A percentile compares a stretch with the other conserved stretches of the same genome.
phyloP scores from a whole-genome alignment of 2,113 vertebrate species.

The Nettapus auritus region DNA sequence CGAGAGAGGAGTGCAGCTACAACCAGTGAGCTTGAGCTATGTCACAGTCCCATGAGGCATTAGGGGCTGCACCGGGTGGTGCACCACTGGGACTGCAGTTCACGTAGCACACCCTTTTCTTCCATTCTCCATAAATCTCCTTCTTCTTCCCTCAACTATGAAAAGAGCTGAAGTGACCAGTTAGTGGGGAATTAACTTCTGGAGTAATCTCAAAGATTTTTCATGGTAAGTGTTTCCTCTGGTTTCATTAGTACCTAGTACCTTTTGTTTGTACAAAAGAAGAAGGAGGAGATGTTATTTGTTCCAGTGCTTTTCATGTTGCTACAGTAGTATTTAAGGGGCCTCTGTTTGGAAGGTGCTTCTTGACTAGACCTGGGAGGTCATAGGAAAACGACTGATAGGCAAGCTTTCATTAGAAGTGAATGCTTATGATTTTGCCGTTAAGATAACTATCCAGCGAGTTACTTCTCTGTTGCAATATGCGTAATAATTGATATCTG shows the following conservation, averaged over 20 bases:
- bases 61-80: background rate
- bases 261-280: background rate
- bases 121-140: background rate
- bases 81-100: background rate
- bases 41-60: background rate
- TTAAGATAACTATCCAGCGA: background rate
- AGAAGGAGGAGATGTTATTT: background rate
- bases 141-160: background rate
- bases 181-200: background rate
- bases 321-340: background rate
- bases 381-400: background rate
- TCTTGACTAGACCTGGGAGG: background rate
- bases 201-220: background rate
- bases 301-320: background rate
- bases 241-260: background rate
- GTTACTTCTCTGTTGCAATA: background rate
- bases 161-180: background rate
- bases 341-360: background rate
- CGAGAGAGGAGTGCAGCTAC: too few relatives aligned
- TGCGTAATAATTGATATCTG: background rate
- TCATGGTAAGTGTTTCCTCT: background rate
- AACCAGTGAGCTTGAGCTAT: background rate
- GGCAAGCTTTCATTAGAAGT: background rate
- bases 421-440: background rate
- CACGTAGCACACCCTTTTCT: background rate